Evolutionary conservation across 1,140 invertebrate species (phyloP), one percentile per base, ranked within the genome.

Genomic region (Drosophila arawakana): DNA sequence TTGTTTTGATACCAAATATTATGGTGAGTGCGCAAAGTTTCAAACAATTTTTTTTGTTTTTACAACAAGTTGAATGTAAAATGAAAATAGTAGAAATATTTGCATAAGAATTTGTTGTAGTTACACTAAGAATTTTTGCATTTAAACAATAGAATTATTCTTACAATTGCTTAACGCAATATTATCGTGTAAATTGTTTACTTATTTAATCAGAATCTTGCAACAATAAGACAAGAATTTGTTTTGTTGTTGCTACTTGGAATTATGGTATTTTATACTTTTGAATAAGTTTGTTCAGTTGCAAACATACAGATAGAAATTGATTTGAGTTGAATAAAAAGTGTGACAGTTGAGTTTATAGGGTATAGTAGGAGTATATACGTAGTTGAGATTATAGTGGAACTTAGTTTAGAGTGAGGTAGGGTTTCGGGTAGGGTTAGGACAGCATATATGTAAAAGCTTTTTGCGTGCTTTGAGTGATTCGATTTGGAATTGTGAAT

Each of bases 21-120:
- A 81, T 86, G 80, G 67, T 78, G 46, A 78, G 77, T 83, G 82
- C 81, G 62, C 75, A 83, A 73, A 63, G 73, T 62, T 66, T 70
- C 43, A 30, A 76, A 60, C 59, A 66, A 76, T 78, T 78, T 72
- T 62, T 58, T 77, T 75, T 67, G 49, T 67, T 73, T 74, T 61
- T 77, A 70, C 61, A 78, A 58, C 34, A 69, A 63, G 54, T 78
- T 73, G 69, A 78, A 83, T 88, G 80, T 88, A 89, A 88, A 88
- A 88, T 80, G 80, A 88, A 89, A 89, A 77, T 80, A 88, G 80
- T 89, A 88, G 78, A 88, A 80, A 88, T 80, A 88, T 89, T 88
- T 88, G 84, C 84, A 88, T 88, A 88, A 88, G 84, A 88, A 80
- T 84, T 76, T 62, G 39, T 89, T 89, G 73, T 73, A 84, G 58